These are phyloP conservation scores for Samia ricini DNA, from an alignment of 1,140 invertebrate genomes.

Conservation along the genomic window DNA sequence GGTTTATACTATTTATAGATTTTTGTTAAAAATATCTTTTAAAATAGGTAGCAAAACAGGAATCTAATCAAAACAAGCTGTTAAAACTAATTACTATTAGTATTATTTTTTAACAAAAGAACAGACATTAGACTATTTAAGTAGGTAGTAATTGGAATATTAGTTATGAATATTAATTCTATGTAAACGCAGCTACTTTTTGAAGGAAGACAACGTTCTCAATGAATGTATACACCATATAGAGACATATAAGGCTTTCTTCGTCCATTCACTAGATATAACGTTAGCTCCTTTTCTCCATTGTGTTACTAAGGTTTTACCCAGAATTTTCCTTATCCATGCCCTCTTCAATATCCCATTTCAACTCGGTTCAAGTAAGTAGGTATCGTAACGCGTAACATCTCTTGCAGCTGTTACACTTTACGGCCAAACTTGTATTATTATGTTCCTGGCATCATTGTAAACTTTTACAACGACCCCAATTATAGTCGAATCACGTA, in stretches of 20 bases:
- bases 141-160: neutral
- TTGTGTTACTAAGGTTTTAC: slow-evolving; percentile 29
- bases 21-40: neutral
- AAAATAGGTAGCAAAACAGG: neutral
- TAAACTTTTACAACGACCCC: slow-evolving; percentile 43
- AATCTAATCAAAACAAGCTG: no score
- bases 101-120: neutral
- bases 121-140: neutral
- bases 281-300: slow-evolving; percentile 29
- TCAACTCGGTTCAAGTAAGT: slow-evolving; percentile 35
- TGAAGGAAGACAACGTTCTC: neutral
- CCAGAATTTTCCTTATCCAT: slow-evolving; percentile 35
- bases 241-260: slow-evolving; percentile 6
- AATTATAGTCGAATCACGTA: slow-evolving; percentile 21
- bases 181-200: neutral
- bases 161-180: neutral
- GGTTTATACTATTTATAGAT: no score
- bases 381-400: slow-evolving; percentile 60
- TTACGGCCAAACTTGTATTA: slow-evolving; percentile 65
- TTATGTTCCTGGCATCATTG: slow-evolving; percentile 54
- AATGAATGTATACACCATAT: neutral
- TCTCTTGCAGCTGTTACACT: slow-evolving; percentile 66
- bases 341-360: slow-evolving; percentile 49
- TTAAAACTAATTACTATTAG: no score
- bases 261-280: slow-evolving; percentile 34